Evolutionary conservation across 2,797 vertebrate genomes (phyloP).

Genomic region (Acrocephalus scirpaceus): DNA sequence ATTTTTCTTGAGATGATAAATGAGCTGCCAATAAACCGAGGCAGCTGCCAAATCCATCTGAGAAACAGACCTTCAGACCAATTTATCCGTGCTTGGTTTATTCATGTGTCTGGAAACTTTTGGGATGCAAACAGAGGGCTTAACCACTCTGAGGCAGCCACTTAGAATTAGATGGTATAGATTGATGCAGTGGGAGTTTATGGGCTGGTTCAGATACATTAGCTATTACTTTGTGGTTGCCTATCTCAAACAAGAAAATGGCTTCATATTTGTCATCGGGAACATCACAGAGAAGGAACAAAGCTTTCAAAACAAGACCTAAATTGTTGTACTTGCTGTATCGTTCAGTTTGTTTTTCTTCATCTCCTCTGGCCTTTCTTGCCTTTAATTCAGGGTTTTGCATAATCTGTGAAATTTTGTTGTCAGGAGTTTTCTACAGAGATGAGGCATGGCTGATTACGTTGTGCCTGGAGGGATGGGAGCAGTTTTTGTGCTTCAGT

Average conservation of each 20-base stretch:
- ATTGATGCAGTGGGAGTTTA: not conserved
- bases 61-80: slow-evolving; percentile 68
- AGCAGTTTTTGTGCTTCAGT: not conserved
- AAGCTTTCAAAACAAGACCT: not conserved
- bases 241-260: not conserved
- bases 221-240: not conserved
- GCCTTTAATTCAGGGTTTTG: not conserved
- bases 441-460: not conserved
- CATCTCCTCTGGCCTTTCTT: not conserved
- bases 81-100: slow-evolving; percentile 66
- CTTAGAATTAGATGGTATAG: not conserved
- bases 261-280: not conserved
- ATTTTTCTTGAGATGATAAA: slow-evolving; percentile 82
- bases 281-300: not conserved
- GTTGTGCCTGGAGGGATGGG: not conserved
- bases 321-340: not conserved
- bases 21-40: slow-evolving; percentile 78
- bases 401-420: not conserved
- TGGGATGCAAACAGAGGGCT: slow-evolving; percentile 33
- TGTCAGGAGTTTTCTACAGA: not conserved
- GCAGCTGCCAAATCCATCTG: slow-evolving; percentile 77
- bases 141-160: slow-evolving; percentile 15
- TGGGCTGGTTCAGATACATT: not conserved
- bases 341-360: not conserved
- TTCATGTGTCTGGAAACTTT: slow-evolving; percentile 70